A percentile compares a stretch with the other conserved stretches of the same genome.
These are phyloP conservation scores for Ctenicera cuprea DNA, from an alignment of 2,888 invertebrate species.

Conservation along the genomic window DNA sequence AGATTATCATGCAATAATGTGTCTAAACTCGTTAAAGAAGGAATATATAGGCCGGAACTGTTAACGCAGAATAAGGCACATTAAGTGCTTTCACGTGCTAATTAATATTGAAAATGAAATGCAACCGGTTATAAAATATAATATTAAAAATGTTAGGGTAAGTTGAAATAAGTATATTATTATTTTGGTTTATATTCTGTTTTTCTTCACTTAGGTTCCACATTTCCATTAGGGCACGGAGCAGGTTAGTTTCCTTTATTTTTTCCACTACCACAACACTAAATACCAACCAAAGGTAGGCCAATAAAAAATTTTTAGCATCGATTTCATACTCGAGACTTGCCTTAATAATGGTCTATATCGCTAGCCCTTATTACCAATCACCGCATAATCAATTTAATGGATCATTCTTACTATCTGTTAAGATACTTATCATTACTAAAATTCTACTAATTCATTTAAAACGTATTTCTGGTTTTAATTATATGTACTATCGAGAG, in stretches of 20 bases:
- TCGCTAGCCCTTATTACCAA: too few species aligned
- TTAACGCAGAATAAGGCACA: constrained; percentile 35
- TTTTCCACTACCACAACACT: constrained; percentile 26
- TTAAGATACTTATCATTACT: too few species aligned
- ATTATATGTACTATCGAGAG: too few species aligned
- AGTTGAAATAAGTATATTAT: constrained; percentile 29
- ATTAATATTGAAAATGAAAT: constrained; percentile 43
- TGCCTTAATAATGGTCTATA: too few species aligned
- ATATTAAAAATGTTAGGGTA: constrained; percentile 30
- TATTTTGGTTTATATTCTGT: constrained; percentile 46
- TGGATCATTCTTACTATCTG: too few species aligned
- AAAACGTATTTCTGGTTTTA: too few species aligned
- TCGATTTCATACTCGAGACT: too few species aligned
- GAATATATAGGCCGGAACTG: constrained; percentile 46
- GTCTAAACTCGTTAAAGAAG: constrained; percentile 53
- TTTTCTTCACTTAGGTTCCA: constrained; percentile 53
- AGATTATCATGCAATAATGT: constrained; percentile 51
- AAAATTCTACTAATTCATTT: too few species aligned
- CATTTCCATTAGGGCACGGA: constrained; percentile 51
- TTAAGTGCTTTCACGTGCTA: constrained; percentile 46
- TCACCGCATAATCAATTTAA: too few species aligned
- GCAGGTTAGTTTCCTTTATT: constrained; percentile 49
- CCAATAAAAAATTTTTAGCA: constrained; percentile 19
- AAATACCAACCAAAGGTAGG: constrained; percentile 12
- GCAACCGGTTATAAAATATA: not conserved